Evolutionary conservation across 2,888 invertebrate genomes (phyloP).

Genomic region (Aleiodes leptofemur): DNA sequence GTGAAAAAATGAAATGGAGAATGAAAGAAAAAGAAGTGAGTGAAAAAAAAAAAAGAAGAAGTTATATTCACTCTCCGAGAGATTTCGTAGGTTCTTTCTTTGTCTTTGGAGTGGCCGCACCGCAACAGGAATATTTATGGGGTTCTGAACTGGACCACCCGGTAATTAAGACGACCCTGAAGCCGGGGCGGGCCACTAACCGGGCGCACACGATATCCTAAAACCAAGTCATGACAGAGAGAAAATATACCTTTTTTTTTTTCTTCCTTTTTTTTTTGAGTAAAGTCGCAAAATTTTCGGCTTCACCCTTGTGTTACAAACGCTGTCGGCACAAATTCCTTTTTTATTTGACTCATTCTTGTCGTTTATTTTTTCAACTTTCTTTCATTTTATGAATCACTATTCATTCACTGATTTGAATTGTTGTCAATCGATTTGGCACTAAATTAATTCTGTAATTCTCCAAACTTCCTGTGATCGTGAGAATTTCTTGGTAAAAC

Average conservation of each 20-base stretch:
- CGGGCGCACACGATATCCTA: conserved; percentile 61
- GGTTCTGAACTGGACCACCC: conserved; percentile 71
- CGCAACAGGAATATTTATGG: conserved; percentile 69
- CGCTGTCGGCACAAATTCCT: conserved; percentile 17
- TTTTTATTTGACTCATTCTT: conserved; percentile 30
- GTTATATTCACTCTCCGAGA: conserved; percentile 11
- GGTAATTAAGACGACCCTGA: conserved; percentile 72
- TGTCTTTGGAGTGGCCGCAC: conserved; percentile 53
- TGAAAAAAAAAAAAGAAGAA: conserved; percentile 6
- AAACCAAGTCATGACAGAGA: conserved; percentile 44
- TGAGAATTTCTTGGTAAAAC: conserved; percentile 25
- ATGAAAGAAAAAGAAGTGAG: not conserved
- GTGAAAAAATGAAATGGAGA: conserved; percentile 4
- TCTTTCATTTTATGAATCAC: not conserved
- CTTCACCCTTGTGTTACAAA: conserved; percentile 36
- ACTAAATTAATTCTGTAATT: conserved; percentile 21
- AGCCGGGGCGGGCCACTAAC: conserved; percentile 68
- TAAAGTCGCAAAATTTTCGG: conserved; percentile 51
- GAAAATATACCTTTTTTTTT: not conserved
- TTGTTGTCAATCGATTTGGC: conserved; percentile 6
- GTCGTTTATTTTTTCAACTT: too few species aligned
- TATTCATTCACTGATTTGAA: conserved; percentile 14
- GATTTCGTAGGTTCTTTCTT: conserved; percentile 24
- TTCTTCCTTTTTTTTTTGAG: not conserved
- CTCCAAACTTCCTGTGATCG: conserved; percentile 25